Evolutionary conservation across 2,113 vertebrate species (phyloP).

Genomic region (Labrus mixtus): DNA sequence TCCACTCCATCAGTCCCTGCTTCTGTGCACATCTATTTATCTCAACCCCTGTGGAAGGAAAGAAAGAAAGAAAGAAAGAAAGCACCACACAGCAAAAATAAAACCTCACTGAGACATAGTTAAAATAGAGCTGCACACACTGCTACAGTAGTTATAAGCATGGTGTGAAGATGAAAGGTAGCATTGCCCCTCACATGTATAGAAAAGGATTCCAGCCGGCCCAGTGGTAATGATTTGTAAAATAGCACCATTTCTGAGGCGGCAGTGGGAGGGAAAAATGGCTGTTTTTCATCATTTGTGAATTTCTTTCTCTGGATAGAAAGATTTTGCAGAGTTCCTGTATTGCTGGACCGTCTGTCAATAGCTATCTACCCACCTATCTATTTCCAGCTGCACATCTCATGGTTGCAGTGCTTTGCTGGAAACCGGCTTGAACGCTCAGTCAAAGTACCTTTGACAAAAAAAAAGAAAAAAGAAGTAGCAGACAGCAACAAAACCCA

Average conservation of each 20-base stretch:
- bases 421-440: constrained; percentile 17
- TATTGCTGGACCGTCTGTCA: constrained; percentile 13
- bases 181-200: constrained; percentile 5
- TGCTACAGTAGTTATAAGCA: constrained; percentile 4
- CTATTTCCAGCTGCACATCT: constrained; percentile 52
- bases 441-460: constrained; percentile 33
- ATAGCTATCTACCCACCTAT: constrained; percentile 29
- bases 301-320: constrained; percentile 32
- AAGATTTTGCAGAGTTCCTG: constrained; percentile 19
- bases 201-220: constrained; percentile 16
- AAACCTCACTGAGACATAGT: constrained; percentile 24
- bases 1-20: constrained; percentile 25
- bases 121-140: constrained; percentile 29
- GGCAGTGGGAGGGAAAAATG: constrained; percentile 20
- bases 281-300: constrained; percentile 34
- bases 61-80: constrained; percentile 7
- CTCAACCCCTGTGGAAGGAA: constrained; percentile 17
- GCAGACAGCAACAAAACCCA: constrained; percentile 31
- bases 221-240: constrained; percentile 51
- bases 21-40: constrained; percentile 29
- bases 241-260: constrained; percentile 30
- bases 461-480: neutral
- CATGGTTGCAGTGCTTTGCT: constrained; percentile 13
- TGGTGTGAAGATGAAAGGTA: constrained; percentile 37
- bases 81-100: constrained; percentile 21